A percentile compares a stretch with the other conserved stretches of the same genome.
These are phyloP conservation scores for Aricia artaxerxes DNA, from an alignment of 2,888 invertebrate genomes.

Conservation along the genomic window DNA sequence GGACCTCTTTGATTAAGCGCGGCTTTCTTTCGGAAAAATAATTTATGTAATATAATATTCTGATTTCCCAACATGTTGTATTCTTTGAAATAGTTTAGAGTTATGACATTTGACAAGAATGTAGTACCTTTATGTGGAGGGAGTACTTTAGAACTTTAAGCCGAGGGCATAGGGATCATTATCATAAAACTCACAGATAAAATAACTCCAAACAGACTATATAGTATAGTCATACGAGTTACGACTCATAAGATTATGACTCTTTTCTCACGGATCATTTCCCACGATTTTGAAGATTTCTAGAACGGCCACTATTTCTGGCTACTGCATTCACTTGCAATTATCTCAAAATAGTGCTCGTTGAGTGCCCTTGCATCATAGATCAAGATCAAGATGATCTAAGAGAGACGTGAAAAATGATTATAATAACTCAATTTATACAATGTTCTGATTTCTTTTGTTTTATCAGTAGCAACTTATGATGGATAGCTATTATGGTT, in stretches of 20 bases:
- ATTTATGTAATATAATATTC: no score
- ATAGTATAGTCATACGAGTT: background rate
- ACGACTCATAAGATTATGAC: background rate
- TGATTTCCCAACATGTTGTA: no score
- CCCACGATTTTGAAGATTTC: constrained; percentile 17
- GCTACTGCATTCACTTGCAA: constrained; percentile 39
- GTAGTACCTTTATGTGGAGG: background rate
- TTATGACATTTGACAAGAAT: background rate
- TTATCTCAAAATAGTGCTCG: constrained; percentile 48
- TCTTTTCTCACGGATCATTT: background rate
- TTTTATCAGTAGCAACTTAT: background rate
- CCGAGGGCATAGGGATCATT: no score
- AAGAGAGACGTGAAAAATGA: background rate
- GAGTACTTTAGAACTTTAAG: background rate
- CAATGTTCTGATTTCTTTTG: background rate
- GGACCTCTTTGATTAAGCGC: no score
- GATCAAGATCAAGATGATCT: constrained; percentile 1
- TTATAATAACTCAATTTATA: background rate
- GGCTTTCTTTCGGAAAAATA: no score
- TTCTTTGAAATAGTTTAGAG: background rate
- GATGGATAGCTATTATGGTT: no score
- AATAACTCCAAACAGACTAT: no score
- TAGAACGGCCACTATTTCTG: constrained; percentile 3
- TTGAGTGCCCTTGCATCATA: background rate
- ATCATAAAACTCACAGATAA: no score